Base-by-base conservation (phyloP, 1,140 invertebrate species). In the Trialeurodes vaporariorum region DNA sequence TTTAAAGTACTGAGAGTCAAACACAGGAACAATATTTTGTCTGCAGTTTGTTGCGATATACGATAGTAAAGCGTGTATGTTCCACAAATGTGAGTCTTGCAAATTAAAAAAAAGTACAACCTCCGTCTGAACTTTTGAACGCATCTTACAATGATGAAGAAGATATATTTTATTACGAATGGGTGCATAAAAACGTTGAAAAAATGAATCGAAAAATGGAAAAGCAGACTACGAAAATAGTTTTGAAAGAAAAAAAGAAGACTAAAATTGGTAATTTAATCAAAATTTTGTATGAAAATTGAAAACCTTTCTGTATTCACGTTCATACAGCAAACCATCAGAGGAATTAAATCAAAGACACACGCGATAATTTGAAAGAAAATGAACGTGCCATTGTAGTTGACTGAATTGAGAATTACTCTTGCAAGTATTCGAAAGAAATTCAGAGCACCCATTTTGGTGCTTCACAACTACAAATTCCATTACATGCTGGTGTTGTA, bases 391-490 rank as follows among this genome's bases (percentile, higher is more conserved):
- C 34, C 13, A 22, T 65, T 21, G 2, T 22, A n/a, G 12, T 34
- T 13, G 64, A 65, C 25, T 65, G 25, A 22, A 60, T 58, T 27
- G 27, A 70, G 63, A 70, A 70, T 27, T 70, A 64, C 68, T 13
- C 61, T 40, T 61, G 22, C 5, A 70, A 70, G 40, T 70, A 70
- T 68, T n/a, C 27, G 21, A 61, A 63, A 24, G 69, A 70, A 23
- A 64, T 68, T 12, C 66, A 70, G 64, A 67, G 65, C 34, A 64
- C 64, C 22, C 69, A 70, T 60, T 70, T 70, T 65, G 69, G 69
- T 67, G 69, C 61, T 34, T 49, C 34, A 49, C 34, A 49, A 17
- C 34, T 9, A 49, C 34, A 49, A 49, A 17, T 49, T 17, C 17
- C 34, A 5, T 17, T 49, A 17, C 34, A 49, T 49, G 17, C 34